Evolutionary conservation across 2,888 invertebrate genomes (phyloP).

Genomic region (Drosophila longiperda): DNA sequence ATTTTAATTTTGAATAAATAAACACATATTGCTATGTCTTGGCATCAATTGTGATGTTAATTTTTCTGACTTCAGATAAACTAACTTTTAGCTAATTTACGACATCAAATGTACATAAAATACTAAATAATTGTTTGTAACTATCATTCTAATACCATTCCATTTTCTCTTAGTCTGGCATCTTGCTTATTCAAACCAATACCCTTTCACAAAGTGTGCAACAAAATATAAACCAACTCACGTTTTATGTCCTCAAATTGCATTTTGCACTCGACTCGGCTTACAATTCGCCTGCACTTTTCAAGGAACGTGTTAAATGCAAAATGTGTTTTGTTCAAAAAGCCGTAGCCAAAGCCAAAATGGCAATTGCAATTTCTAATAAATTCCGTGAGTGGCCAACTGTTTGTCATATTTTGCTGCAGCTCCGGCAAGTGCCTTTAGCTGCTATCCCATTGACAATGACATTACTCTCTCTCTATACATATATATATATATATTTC

Average conservation of each 20-base stretch:
- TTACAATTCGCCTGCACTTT: conserved; percentile 68
- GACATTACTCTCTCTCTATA: conserved; percentile 32
- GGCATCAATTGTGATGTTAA: neutral
- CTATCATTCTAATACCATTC: conserved; percentile 10
- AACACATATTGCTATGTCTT: neutral
- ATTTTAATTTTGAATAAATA: neutral
- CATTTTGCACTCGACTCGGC: conserved; percentile 76
- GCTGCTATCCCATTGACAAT: conserved; percentile 49
- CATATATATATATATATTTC: neutral
- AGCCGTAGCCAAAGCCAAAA: conserved; percentile 27
- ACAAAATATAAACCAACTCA: conserved; percentile 73
- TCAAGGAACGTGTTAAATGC: conserved; percentile 74
- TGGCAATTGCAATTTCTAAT: conserved; percentile 41
- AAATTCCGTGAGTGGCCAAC: conserved; percentile 44
- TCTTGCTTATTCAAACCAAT: conserved; percentile 32
- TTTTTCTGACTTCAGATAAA: neutral
- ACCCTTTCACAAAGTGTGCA: conserved; percentile 9
- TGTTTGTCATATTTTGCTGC: conserved; percentile 54
- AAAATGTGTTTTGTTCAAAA: conserved; percentile 59
- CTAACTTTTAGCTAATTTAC: neutral
- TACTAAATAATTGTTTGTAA: neutral
- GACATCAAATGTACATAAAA: neutral
- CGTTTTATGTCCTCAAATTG: conserved; percentile 70
- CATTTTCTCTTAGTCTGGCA: neutral
- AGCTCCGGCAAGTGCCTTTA: conserved; percentile 18